Base-by-base conservation (phyloP, 2,797 vertebrate species). In the Pseudopleuronectes americanus region DNA sequence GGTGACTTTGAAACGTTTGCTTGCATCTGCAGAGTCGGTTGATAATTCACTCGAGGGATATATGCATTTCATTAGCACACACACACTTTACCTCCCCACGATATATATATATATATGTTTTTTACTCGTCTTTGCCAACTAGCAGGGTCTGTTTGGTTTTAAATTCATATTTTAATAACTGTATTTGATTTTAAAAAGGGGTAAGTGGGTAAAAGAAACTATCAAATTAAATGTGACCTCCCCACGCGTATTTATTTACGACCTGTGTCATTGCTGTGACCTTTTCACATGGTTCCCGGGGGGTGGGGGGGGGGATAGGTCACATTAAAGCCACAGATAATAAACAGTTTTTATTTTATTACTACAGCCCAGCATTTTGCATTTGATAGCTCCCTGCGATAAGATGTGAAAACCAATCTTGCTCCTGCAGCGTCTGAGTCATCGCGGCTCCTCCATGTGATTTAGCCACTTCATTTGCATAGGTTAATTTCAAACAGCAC, bases 401-500 rank as follows among this genome's bases (percentile, higher is more conserved):
- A 84, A 77, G 74, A 71, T 24, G 57, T 59, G 71, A 72, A 76
- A 76, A 77, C 59, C 82, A 77, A 66, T 84, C 77, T 78, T 59
- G 61, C 79, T 81, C 83, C 86, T 81, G 89, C 81, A 72, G 85
- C 78, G 87, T 75, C 75, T 84, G 86, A 93, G 90, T 86, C 86
- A 83, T 85, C 43, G 77, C 64, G 59, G 84, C n/a, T 87, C 90
- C 94, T 95, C 93, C 51, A 72, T 92, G 91, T 89, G 91, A 94
- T 94, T 95, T 94, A 93, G 94, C 91, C 93, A 93, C 92, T 94
- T 95, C 91, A 96, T 96, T 96, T 95, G 91, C 95, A 96, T 95
- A 96, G 96, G 95, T 97, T 98, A 96, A 97, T 97, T 97, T 96
- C 96, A 95, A 97, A 96, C 94, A 94, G 94, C 94, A 95, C 93